Base-by-base conservation (phyloP, 2,888 invertebrate species). In the Volucella bombylans region DNA sequence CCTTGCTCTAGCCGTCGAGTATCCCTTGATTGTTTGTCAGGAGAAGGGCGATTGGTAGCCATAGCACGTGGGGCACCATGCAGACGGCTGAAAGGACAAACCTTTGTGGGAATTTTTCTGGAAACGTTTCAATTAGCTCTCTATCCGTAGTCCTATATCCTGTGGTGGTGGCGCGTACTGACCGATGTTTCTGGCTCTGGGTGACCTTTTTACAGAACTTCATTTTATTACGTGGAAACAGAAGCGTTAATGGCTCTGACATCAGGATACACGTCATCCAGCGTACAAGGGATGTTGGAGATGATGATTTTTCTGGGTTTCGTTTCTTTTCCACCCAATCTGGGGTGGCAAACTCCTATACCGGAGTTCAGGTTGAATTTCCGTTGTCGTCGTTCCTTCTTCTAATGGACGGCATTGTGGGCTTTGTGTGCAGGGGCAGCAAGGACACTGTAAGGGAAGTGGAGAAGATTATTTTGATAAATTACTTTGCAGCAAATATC, bases 211-310 rank as follows among this genome's bases (percentile, higher is more conserved):
- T 72, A 59, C 54, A 45, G 77, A 85, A 77, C 69, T 81, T 86
- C 86, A 79, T 87, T 88, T 88, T 87, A 87, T 87, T 87, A 88
- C 87, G 88, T 88, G 88, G 87, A 87, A 87, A 87, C 86, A 87
- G 79, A 82, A 87, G 83, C 87, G 87, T 86, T 88, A 88, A 88
- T 88, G 87, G 87, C 80, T 64, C 39, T 81, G 67, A 45, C 74
- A 83, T 80, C 85, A 76, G 85, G 76, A 81, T 68, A 76, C 57
- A 62, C 67, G 80, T 65, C 71, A 49, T 47, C 39, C 50, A 64
- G 9, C 18, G 47, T 23, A 39, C 47, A 31, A 15, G 68, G 52
- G 52, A 52, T 68, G 64, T 52, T 79, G 64, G 79, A 57, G 76
- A 72, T 74, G 80, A 80, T 81, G 81, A 85, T 81, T 85, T 81